Conservation (phyloP, 2,113 vertebrate species). For the Pyrgilauda ruficollis region DNA sequence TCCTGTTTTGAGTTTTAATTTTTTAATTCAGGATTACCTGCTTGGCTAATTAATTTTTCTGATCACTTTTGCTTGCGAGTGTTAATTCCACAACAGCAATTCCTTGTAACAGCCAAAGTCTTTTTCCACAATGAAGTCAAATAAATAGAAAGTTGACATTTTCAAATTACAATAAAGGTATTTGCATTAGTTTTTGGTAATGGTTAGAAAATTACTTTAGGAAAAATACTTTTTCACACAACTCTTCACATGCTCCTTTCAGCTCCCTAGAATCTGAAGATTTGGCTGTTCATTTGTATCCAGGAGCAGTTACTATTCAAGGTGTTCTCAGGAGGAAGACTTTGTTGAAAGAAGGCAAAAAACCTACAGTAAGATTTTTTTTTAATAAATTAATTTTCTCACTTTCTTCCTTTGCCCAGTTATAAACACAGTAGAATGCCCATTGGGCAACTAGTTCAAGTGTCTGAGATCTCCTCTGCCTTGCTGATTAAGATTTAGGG, state of each 20-base stretch:
- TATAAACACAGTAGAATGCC: background rate
- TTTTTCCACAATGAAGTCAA: slow-evolving; percentile 43
- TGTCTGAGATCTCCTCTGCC: background rate
- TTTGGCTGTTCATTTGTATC: slow-evolving; percentile 93
- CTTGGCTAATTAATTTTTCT: slow-evolving; percentile 58
- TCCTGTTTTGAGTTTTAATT: slow-evolving; percentile 1
- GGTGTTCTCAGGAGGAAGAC: slow-evolving; percentile 96
- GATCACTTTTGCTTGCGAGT: slow-evolving; percentile 49
- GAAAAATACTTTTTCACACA: background rate
- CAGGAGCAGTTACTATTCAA: slow-evolving; percentile 93
- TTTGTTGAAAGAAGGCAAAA: slow-evolving; percentile 96
- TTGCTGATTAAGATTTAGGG: background rate
- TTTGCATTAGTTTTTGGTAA: slow-evolving; percentile 37
- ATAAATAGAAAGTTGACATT: slow-evolving; percentile 21
- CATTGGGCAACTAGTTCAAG: background rate
- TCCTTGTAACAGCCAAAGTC: slow-evolving; percentile 17
- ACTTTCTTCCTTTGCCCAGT: background rate
- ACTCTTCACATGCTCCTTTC: slow-evolving; percentile 46
- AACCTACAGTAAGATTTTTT: slow-evolving; percentile 87
- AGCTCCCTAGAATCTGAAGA: slow-evolving; percentile 97
- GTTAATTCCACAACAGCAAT: slow-evolving; percentile 46
- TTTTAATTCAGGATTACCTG: slow-evolving; percentile 42
- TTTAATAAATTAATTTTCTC: background rate
- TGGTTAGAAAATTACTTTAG: background rate
- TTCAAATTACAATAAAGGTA: slow-evolving; percentile 17